Evolutionary conservation across 2,797 vertebrate species (phyloP), one percentile per base, ranked within the genome.

Genomic region (Craterocephalus amniculus): DNA sequence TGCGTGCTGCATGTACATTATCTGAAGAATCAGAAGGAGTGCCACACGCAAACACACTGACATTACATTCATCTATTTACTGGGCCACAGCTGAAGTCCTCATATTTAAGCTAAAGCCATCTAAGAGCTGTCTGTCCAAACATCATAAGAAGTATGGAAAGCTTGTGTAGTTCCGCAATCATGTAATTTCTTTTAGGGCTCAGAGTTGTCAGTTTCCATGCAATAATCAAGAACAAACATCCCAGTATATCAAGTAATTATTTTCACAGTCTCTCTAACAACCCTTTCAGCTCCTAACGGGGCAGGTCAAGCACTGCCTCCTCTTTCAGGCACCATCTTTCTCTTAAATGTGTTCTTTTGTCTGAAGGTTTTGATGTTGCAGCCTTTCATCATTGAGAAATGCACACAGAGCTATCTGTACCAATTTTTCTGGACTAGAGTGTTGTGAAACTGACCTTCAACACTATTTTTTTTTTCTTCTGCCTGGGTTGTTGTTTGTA

Each of bases 11-110:
- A 49, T 29, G 20, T 34, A 54, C 0, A 4, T 73, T 79, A 86
- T 89, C 85, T 69, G 72, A 72, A 60, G 26, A 27, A 85, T 88
- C 72, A 68, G 79, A 70, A 79, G 83, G 84, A 85, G 73, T 86
- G 80, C 60, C 73, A 58, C 58, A 29, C 6, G 14, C 36, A 70
- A 38, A 35, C 55, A 55, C 57, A 40, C 70, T 67, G 6, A 22
- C 10, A 10, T 14, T 63, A 67, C 83, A 85, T 80, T 85, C 83
- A 67, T 88, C 63, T 49, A 51, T 80, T 48, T 87, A 82, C 82
- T 80, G 80, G 75, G 83, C 67, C 60, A 6, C 8, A 27, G 35
- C 22, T 65, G 58, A 49, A 73, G 26, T 85, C 73, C 86, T 88
- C 78, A 83, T 84, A 48, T 90, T 89, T 70, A 55, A 85, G 80